Conservation (phyloP, 2,113 vertebrate genomes). For the Phylloscopus trochilus region DNA sequence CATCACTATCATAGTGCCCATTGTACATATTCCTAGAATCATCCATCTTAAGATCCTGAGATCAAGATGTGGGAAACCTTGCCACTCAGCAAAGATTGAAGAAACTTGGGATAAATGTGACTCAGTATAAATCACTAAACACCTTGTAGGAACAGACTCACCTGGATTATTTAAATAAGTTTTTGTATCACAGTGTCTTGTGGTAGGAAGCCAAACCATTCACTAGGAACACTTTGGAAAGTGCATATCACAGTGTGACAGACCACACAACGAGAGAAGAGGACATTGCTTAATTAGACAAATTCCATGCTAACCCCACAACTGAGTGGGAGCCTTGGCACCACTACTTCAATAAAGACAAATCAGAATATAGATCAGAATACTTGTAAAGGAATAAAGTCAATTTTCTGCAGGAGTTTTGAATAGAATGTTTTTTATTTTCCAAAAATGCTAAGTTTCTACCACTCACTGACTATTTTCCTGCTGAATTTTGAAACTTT, state of each 20-base stretch:
- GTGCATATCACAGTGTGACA: not conserved
- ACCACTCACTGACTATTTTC: not conserved
- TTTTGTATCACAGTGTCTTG: not conserved
- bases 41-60: not conserved
- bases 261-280: not conserved
- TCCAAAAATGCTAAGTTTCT: not conserved
- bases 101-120: not conserved
- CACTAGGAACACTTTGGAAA: not conserved
- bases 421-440: not conserved
- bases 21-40: not conserved
- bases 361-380: not conserved
- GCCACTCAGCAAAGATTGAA: not conserved
- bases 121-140: not conserved
- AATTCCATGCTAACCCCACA: not conserved
- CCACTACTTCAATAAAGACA: not conserved
- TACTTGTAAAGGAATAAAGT: not conserved
- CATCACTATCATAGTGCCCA: fast-evolving
- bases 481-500: not conserved
- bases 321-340: not conserved
- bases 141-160: not conserved
- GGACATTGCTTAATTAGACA: not conserved
- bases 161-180: not conserved
- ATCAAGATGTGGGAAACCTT: not conserved
- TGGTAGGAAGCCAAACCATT: not conserved
- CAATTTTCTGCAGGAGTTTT: not conserved